These are phyloP conservation scores for Myotis brandtii DNA, from an alignment of 2,113 vertebrate species.

Conservation along the genomic window DNA sequence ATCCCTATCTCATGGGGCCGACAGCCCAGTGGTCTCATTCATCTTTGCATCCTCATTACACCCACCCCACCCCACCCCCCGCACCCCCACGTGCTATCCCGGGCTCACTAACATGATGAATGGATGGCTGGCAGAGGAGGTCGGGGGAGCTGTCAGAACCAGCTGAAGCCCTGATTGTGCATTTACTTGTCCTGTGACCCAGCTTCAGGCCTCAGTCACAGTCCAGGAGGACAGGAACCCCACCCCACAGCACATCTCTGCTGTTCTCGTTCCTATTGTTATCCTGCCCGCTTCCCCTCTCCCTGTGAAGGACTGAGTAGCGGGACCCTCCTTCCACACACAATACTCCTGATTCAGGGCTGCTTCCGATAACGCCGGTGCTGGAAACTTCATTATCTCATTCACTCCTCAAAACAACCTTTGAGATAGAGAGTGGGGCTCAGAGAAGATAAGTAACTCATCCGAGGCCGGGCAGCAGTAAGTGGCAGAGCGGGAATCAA, in stretches of 20 bases:
- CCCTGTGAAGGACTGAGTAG: not conserved
- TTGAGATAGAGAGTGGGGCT: not conserved
- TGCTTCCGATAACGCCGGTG: not conserved
- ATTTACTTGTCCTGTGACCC: not conserved
- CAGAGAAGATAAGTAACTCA: not conserved
- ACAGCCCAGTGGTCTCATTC: not conserved
- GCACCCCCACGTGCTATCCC: not conserved
- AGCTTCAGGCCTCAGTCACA: not conserved
- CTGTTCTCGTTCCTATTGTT: rapidly evolving
- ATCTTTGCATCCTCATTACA: not conserved
- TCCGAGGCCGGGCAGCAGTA: not conserved
- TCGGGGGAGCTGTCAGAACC: not conserved
- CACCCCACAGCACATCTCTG: rapidly evolving
- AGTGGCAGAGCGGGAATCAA: not conserved
- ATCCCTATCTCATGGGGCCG: rapidly evolving
- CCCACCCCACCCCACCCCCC: no score
- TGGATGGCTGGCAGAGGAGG: not conserved
- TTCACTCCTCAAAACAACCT: not conserved
- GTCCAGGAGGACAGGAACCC: not conserved
- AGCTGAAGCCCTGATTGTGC: not conserved
- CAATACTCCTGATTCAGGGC: not conserved
- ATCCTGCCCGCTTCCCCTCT: not conserved
- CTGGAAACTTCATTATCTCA: not conserved
- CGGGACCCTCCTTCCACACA: not conserved
- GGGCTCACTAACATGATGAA: not conserved